Base-by-base conservation (phyloP, 2,888 invertebrate genomes). In the Leuctra nigra region DNA sequence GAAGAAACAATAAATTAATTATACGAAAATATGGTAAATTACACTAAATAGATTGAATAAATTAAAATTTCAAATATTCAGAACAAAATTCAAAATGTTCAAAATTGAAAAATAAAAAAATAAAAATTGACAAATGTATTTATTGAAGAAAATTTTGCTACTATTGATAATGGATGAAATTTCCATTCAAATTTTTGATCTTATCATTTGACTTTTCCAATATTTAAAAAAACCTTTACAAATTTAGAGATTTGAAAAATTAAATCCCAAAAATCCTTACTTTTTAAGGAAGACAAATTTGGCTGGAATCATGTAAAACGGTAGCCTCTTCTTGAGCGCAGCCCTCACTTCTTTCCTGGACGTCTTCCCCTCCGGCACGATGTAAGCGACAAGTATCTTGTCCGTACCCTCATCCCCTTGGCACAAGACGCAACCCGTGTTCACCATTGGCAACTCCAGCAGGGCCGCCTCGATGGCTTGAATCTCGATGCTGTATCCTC, bases 251-350 rank as follows among this genome's bases (percentile, higher is more conserved):
- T n/a, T n/a, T n/a, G n/a, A n/a, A n/a, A n/a, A n/a, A n/a, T n/a
- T n/a, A n/a, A n/a, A n/a, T n/a, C n/a, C n/a, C n/a, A n/a, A n/a
- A n/a, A n/a, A n/a, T n/a, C 59, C 61, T 44, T 39, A 65, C 65
- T 61, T 63, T 6, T 62, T 57, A 13, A 66, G 47, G 44, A 63
- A 64, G 16, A 65, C 61, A 29, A 64, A 64, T 46, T 61, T 63
- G 11, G 66, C 62, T 9, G 66, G 66, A 38, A 66, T 62, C 66
- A 66, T 66, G 41, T 66, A 66, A 56, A 64, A 63, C 13, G 66
- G 64, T 36, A 66, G 41, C 35, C 57, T 61, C 50, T 59, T 56
- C 54, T 65, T 66, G 14, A 66, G 44, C 13, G 60, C 61, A 20
- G 58, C 54, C 29, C 64, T 61, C 33, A 66, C 60, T 35, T 62